Base-by-base conservation (phyloP, 2,797 vertebrate species). In the Micromesistius poutassou region DNA sequence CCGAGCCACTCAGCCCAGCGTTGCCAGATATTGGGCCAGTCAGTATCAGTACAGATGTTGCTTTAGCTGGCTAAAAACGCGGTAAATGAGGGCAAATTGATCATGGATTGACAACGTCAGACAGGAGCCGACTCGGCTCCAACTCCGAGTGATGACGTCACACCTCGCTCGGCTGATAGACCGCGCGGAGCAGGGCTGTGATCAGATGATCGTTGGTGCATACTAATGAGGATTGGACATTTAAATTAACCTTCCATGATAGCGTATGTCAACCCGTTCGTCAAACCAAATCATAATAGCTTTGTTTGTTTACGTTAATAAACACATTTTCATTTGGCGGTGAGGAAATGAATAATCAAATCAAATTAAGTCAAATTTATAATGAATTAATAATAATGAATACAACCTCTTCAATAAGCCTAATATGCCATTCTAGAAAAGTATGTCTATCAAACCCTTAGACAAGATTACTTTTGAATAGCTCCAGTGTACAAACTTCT, bases 1-100 rank as follows among this genome's bases (percentile, higher is more conserved):
- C 96, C 97, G 36, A 98, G 95, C 90, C 98, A 93, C 93, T 98
- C 97, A 77, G 96, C 93, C 97, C 91, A 6, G 33, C 5, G 33
- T 35, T 35, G 33, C 33, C 33, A 35, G 33, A 35, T n/a, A n/a
- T n/a, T n/a, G n/a, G n/a, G n/a, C n/a, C n/a, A n/a, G n/a, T n/a
- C n/a, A n/a, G n/a, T n/a, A 50, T 3, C 14, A 50, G 72, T 8
- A 42, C 36, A 30, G 76, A 71, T 77, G 0, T 28, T 79, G 33
- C 38, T 33, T 72, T 7, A 36, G 62, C 13, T 72, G 22, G 10
- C 5, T 22, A 31, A 74, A 35, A 28, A 30, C 4, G 25, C 30
- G 28, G 22, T 40, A 36, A 16, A 31, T 36, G 4, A 38, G 38
- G 30, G 71, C 68, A 38, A 79, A 76, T 62, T 73, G 76, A 76